Evolutionary conservation across 2,888 invertebrate genomes (phyloP).

Genomic region (Elegia similella): DNA sequence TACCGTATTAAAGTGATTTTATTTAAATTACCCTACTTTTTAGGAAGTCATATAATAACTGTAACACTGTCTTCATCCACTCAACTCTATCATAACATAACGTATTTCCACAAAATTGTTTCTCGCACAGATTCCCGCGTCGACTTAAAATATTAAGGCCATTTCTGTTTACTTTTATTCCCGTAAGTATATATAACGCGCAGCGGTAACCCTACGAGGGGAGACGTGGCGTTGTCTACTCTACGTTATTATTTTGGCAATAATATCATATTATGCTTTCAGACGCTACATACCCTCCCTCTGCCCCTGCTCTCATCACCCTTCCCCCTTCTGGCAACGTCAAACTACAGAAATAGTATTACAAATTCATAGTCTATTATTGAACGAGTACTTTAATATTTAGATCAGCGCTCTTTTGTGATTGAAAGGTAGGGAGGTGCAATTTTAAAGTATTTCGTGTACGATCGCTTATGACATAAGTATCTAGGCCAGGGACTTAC

Average conservation of each 20-base stretch:
- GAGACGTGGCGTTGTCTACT: slow-evolving; percentile 48
- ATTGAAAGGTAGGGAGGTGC: slow-evolving; percentile 32
- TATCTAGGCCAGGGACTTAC: too few relatives aligned
- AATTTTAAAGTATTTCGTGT: slow-evolving; percentile 6
- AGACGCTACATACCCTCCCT: slow-evolving; percentile 44
- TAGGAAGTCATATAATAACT: too few relatives aligned
- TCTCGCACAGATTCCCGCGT: neutral
- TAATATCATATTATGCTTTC: slow-evolving; percentile 63
- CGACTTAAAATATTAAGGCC: slow-evolving; percentile 17
- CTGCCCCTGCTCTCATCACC: slow-evolving; percentile 30
- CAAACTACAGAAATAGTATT: slow-evolving; percentile 64
- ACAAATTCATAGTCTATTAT: slow-evolving; percentile 70
- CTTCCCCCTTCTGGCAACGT: slow-evolving; percentile 49
- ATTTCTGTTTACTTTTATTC: slow-evolving; percentile 15
- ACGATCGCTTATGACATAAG: too few relatives aligned
- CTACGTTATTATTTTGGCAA: slow-evolving; percentile 68
- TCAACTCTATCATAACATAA: neutral
- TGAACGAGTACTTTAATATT: slow-evolving; percentile 58
- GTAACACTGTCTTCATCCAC: too few relatives aligned
- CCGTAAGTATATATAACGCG: slow-evolving; percentile 11
- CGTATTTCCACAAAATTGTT: neutral
- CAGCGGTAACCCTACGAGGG: slow-evolving; percentile 36
- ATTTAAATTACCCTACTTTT: too few relatives aligned
- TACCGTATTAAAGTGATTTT: too few relatives aligned
- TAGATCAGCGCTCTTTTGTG: slow-evolving; percentile 52